Evolutionary conservation across 1,140 invertebrate species (phyloP), one percentile per base, ranked within the genome.

Genomic region (Drosophila rhopaloa): DNA sequence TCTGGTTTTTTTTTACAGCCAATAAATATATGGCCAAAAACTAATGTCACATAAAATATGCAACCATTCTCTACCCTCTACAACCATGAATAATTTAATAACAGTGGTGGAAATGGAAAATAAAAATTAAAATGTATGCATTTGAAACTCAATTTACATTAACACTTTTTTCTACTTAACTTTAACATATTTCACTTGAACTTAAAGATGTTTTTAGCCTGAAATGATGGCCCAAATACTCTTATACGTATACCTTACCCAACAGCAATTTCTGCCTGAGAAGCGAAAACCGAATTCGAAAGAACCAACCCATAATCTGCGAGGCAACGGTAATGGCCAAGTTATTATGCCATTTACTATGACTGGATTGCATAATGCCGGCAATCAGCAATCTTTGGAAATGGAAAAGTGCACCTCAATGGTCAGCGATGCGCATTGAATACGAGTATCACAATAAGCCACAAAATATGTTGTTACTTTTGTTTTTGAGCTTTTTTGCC

Each of bases 401-500:
- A 55, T 48, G 67, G 53, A 71, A 72, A 72, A 70, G 55, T 50
- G 56, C 77, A 80, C 43, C 70, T 62, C 57, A 74, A 62, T 80
- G 62, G 77, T 60, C 62, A 58, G 55, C 60, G 72, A 70, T 81
- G 79, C 74, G 58, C 74, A 63, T 82, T 68, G 74, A 81, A 81
- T 81, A 70, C 37, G 29, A 50, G 63, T 41, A 35, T 29, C 51
- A 76, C 73, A 76, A 76, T 76, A 29, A 40, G 47, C 71, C 53
- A 50, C 51, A 37, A 37, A 50, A 37, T 41, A 57, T 51, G 48
- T 43, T 40, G 48, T 50, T 72, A 37, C 35, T 50, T 16, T 13
- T 38, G 24, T 24, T 24, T 24, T 24, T 24, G 24, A 24, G 24
- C 24, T n/a, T 24, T 53, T 38, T 13, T 16, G n/a, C 37, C 11